Base-by-base conservation (phyloP, 2,888 invertebrate species). In the Suillia variegata region DNA sequence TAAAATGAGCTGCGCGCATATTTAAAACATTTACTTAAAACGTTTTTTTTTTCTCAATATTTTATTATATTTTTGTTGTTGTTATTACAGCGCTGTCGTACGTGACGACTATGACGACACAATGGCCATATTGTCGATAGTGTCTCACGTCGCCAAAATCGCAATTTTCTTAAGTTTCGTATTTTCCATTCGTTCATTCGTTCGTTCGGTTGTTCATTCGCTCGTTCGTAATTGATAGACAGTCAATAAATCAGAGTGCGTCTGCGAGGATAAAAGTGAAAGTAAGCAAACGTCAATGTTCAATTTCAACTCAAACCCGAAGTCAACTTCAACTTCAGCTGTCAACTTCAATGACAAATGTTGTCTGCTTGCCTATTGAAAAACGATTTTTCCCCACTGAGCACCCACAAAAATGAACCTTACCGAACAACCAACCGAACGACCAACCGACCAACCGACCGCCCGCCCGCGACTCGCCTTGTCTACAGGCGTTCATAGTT, bases 271-370 rank as follows among this genome's bases (percentile, higher is more conserved):
- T 13, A 20, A 45, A 45, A 45, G 45, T 45, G 45, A 45, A 45
- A 45, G 45, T 45, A 4, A 20, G 18, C 18, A 18, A 17, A 38
- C 38, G 31, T 38, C 38, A 38, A 38, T n/a, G 8, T n/a, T 38
- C 38, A 38, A 38, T 4, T n/a, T 18, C 45, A 45, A 13, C 45
- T 18, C 45, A 18, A 20, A 4, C 4, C 42, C 50, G 59, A 63
- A 63, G 63, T 67, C 67, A 67, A 61, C 57, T 45, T 54, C 59
- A 67, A 65, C 51, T 48, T n/a, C 31, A 54, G 59, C 66, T 67
- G 66, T 67, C 67, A 67, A 61, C 57, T 45, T 54, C 60, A 67
- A 66, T 67, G 66, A 67, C 66, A 67, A 67, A 67, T 67, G 67
- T 65, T n/a, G n/a, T n/a, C n/a, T n/a, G n/a, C n/a, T n/a, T n/a